Evolutionary conservation across 2,888 invertebrate genomes (phyloP).

Genomic region (Falcaria lacertinaria): DNA sequence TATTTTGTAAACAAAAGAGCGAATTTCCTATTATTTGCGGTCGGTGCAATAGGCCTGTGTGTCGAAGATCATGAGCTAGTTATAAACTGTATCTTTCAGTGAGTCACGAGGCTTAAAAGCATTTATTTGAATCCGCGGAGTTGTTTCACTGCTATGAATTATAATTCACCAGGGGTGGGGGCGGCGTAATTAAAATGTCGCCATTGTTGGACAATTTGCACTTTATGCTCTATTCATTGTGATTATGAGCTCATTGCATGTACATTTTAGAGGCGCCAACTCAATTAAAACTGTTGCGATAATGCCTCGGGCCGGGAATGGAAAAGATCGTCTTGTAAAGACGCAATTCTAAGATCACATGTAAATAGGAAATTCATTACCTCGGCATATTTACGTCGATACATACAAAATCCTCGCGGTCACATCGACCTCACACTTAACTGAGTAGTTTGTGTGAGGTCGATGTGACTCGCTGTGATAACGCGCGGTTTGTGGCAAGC

Average conservation of each 20-base stretch:
- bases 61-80: no score
- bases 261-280: conserved; percentile 3
- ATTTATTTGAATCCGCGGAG: conserved; percentile 18
- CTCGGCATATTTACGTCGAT: no score
- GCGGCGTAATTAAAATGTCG: conserved; percentile 31
- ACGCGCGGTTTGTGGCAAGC: not conserved
- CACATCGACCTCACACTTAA: no score
- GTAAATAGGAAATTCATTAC: no score
- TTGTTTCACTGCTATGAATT: conserved; percentile 34
- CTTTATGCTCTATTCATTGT: conserved; percentile 9
- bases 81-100: not conserved
- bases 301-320: no score
- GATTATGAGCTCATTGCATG: conserved; percentile 12
- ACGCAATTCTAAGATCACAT: no score
- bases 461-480: not conserved
- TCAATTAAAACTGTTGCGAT: no score
- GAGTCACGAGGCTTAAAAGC: not conserved
- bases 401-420: no score
- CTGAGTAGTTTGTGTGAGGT: not conserved
- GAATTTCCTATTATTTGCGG: no score
- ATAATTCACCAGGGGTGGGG: conserved; percentile 27
- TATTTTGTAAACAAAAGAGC: no score
- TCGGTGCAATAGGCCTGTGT: no score
- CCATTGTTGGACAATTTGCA: conserved; percentile 25
- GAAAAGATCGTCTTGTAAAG: no score